Conservation (phyloP, 1,140 invertebrate species). For the Lucilia sericata region DNA sequence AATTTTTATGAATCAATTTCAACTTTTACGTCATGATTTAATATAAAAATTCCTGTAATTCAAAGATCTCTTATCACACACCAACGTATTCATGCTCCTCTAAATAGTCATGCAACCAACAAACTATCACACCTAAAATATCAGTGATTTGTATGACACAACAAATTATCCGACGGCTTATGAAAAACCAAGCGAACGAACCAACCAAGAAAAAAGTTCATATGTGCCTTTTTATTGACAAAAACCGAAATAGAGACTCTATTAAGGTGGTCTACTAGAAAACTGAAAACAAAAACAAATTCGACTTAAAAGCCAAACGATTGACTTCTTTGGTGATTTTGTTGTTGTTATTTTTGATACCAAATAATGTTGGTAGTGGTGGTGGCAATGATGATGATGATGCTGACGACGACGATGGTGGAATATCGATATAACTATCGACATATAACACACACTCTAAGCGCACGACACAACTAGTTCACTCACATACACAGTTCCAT, state of each 20-base stretch:
- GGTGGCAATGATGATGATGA: conserved; percentile 10
- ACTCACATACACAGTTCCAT: not conserved
- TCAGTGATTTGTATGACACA: conserved; percentile 39
- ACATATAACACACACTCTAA: not conserved
- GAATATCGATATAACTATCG: not conserved
- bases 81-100: conserved; percentile 5
- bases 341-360: not conserved
- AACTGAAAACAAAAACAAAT: not conserved
- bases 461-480: conserved; percentile 22
- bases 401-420: not conserved
- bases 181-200: not conserved
- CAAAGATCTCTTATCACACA: conserved; percentile 18
- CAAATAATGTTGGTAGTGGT: conserved; percentile 12
- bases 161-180: conserved; percentile 36
- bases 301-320: not conserved
- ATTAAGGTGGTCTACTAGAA: conserved; percentile 23
- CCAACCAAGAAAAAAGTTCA: not conserved
- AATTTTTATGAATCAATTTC: conserved; percentile 16
- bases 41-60: conserved; percentile 13
- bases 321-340: not conserved
- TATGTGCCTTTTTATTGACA: not conserved
- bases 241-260: conserved; percentile 9
- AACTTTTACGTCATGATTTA: conserved; percentile 12
- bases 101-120: conserved; percentile 26
- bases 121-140: conserved; percentile 25